Evolutionary conservation across 2,888 invertebrate species (phyloP).

Genomic region (Caprella mutica): DNA sequence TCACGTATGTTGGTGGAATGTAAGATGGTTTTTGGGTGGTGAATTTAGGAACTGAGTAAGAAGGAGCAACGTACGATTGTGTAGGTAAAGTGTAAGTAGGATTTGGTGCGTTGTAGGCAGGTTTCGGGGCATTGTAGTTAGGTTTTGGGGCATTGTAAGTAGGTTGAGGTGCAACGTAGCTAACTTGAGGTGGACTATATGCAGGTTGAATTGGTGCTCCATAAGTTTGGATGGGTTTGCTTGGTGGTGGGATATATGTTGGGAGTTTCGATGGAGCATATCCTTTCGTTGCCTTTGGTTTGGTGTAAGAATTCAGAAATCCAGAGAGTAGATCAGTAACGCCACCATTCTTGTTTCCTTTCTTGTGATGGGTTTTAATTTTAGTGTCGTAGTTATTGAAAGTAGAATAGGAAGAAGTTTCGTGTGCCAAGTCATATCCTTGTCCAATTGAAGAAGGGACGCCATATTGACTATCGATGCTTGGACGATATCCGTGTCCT

Average conservation of each 20-base stretch:
- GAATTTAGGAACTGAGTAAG: not conserved
- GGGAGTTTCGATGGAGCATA: conserved; percentile 4
- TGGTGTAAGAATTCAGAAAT: conserved; percentile 7
- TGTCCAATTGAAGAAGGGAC: no score
- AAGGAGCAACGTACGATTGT: not conserved
- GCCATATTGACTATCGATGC: conserved; percentile 9
- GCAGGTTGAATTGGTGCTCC: not conserved
- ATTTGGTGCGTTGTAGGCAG: not conserved
- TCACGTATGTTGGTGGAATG: not conserved
- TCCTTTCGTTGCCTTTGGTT: conserved; percentile 4
- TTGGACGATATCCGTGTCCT: conserved; percentile 14
- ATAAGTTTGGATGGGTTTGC: not conserved
- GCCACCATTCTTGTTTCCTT: conserved; percentile 4
- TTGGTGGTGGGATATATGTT: not conserved
- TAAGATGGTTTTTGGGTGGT: not conserved
- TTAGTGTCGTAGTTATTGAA: not conserved
- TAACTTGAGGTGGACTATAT: conserved; percentile 9
- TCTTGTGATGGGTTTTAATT: not conserved
- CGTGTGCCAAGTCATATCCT: no score
- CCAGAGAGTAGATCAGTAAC: conserved; percentile 3
- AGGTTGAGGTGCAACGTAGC: conserved; percentile 16
- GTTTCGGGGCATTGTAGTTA: not conserved
- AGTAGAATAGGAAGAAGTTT: not conserved
- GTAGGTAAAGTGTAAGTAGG: not conserved
- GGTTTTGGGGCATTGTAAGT: conserved; percentile 12